These are phyloP conservation scores for Pteronura brasiliensis DNA, from an alignment of 2,113 vertebrate species.

Conservation along the genomic window DNA sequence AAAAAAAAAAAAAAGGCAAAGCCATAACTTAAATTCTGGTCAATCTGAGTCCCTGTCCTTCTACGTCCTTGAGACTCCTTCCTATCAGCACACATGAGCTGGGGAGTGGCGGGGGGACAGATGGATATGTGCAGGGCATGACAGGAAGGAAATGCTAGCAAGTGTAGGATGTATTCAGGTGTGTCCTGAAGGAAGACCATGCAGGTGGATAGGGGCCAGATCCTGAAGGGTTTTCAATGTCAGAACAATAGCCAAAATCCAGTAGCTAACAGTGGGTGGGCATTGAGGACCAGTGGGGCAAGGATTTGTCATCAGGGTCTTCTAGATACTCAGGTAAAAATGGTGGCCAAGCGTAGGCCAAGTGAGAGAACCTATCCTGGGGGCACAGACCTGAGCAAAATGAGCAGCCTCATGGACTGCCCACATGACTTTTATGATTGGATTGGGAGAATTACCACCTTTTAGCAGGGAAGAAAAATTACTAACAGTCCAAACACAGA, in stretches of 20 bases:
- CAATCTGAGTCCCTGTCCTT: background rate
- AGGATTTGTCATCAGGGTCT: background rate
- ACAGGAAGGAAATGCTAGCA: background rate
- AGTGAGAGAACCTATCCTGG: background rate
- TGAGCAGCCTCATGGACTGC: accelerated
- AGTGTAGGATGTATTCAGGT: background rate
- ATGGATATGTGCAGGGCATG: background rate
- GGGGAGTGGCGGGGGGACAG: background rate
- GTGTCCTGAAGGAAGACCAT: too few relatives aligned
- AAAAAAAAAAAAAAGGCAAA: background rate
- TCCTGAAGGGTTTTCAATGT: background rate
- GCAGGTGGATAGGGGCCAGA: accelerated
- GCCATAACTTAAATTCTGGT: background rate
- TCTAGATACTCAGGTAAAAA: background rate
- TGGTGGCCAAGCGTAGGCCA: background rate
- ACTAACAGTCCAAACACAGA: too few relatives aligned
- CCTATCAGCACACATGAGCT: background rate
- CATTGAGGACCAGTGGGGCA: background rate
- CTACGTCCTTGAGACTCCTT: background rate
- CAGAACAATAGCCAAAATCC: background rate
- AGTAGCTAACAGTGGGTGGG: background rate
- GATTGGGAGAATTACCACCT: background rate
- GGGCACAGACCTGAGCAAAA: background rate
- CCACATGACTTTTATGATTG: background rate
- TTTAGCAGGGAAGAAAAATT: background rate